Base-by-base conservation (phyloP, 2,113 vertebrate species). In the Danionella cerebrum region DNA sequence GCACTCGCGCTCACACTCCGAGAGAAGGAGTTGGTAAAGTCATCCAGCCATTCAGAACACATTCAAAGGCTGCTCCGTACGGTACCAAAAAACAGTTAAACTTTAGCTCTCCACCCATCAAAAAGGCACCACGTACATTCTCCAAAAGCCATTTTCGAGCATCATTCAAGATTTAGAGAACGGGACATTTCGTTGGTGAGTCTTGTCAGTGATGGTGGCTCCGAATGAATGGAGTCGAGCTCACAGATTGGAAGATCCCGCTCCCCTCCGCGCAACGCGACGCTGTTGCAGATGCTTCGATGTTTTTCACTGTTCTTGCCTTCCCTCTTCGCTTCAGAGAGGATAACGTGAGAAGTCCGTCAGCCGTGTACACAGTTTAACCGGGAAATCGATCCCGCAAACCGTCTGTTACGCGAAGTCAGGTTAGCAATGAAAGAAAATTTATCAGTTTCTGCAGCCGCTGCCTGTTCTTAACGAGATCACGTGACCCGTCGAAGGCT, bases 401-500 rank as follows among this genome's bases (percentile, higher is more conserved):
- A 65, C 59, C 64, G 51, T 38, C 75, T 68, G 65, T 73, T 70
- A 57, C 29, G 5, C 3, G 31, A 64, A 24, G 16, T 10, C 18
- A 41, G 25, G 48, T 59, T 59, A 65, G 36, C 48, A 24, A 72
- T 27, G 75, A 66, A n/a, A n/a, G n/a, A n/a, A n/a, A 41, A 76
- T 73, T 68, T 75, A 64, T 71, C 75, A 60, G 77, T 83, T 79
- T 83, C 78, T 72, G 79, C 77, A 77, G 74, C 78, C 82, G 74
- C 80, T 71, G 83, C 84, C 77, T 83, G 84, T 85, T 84, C 79
- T 75, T 81, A 78, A 79, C 58, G 71, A 45, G 53, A 71, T 77
- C 92, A 91, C 87, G 87, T 91, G 91, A 89, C 78, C 89, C 88
- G 91, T 87, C 80, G 80, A 73, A 70, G 73, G 70, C 80, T 83